A percentile compares a stretch with the other conserved stretches of the same genome.
Evolutionary conservation across 2,113 vertebrate species (phyloP).

Genomic region (Apteryx owenii): DNA sequence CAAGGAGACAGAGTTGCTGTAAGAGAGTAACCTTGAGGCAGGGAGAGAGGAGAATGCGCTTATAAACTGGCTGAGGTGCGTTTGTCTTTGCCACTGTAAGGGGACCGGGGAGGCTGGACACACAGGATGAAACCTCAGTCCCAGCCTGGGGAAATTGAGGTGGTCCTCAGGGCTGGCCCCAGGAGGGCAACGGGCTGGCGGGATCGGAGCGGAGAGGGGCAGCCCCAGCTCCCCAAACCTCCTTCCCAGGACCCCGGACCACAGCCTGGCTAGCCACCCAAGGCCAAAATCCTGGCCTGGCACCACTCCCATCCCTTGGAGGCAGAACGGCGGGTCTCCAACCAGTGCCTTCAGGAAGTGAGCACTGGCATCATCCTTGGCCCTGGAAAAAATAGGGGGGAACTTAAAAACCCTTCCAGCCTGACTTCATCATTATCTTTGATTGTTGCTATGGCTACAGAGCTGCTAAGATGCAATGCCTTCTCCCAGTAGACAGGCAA

Average conservation of each 20-base stretch:
- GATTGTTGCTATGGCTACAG: not conserved
- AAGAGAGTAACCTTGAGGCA: not conserved
- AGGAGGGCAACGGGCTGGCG: too few species aligned
- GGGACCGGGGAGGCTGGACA: not conserved
- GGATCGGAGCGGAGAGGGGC: too few species aligned
- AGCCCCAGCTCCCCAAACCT: too few species aligned
- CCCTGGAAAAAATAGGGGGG: not conserved
- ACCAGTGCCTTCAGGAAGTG: not conserved
- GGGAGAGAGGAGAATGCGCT: not conserved
- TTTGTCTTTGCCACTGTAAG: not conserved
- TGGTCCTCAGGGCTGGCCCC: too few species aligned
- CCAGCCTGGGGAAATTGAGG: too few species aligned
- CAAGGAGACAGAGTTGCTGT: not conserved
- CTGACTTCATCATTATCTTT: not conserved
- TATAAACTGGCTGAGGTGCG: not conserved
- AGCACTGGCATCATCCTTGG: not conserved
- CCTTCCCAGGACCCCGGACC: too few species aligned
- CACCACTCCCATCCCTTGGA: rapidly evolving
- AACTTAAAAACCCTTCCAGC: not conserved
- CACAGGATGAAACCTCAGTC: not conserved
- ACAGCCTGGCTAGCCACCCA: not conserved
- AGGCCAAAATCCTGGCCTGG: too few species aligned
- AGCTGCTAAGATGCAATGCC: not conserved
- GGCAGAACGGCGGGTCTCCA: not conserved
- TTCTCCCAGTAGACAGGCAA: not conserved